A percentile compares a stretch with the other conserved stretches of the same genome.
Evolutionary conservation across 2,797 vertebrate species (phyloP).

Genomic region (Avahi laniger): DNA sequence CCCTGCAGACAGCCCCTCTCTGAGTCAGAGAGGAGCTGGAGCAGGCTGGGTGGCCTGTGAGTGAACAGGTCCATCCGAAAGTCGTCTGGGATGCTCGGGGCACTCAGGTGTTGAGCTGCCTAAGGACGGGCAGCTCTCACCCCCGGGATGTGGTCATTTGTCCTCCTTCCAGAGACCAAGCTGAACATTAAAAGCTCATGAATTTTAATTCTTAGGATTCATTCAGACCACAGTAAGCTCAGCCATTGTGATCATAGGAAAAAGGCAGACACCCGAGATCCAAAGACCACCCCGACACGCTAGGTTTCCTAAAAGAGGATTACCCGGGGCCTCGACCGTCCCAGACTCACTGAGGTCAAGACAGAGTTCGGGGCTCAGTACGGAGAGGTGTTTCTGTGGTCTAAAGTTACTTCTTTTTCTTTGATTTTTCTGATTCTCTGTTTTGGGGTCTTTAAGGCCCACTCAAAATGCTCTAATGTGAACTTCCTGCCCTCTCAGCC

Average conservation of each 20-base stretch:
- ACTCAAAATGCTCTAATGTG: rapidly evolving
- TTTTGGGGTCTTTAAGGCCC: not conserved
- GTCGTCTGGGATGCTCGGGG: rapidly evolving
- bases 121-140: rapidly evolving
- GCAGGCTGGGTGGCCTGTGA: no score
- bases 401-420: no score
- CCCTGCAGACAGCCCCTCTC: not conserved
- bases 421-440: not conserved
- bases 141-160: rapidly evolving
- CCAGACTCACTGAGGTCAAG: not conserved
- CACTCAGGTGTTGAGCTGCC: rapidly evolving
- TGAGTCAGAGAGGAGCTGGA: not conserved
- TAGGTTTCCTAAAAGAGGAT: rapidly evolving
- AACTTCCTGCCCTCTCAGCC: not conserved
- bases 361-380: not conserved
- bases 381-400: not conserved
- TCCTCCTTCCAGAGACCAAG: not conserved
- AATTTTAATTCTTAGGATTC: not conserved
- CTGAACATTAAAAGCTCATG: not conserved
- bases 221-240: not conserved
- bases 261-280: not conserved
- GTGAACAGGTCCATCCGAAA: rapidly evolving
- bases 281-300: no score
- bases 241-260: not conserved
- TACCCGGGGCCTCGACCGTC: rapidly evolving